Evolutionary conservation across 2,113 vertebrate species (phyloP).

Genomic region (Muntiacus muntjak): DNA sequence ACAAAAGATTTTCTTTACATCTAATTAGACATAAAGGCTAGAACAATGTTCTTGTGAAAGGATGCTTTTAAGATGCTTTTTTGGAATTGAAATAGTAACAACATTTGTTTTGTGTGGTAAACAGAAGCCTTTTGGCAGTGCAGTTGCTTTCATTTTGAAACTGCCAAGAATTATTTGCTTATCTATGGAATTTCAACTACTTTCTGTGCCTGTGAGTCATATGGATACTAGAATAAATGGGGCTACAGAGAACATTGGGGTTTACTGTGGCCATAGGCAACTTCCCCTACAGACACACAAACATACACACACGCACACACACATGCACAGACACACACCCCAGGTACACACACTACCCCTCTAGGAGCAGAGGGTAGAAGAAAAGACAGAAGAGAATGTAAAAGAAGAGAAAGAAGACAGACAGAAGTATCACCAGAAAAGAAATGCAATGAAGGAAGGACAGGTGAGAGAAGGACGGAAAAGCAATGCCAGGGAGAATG

Average conservation of each 20-base stretch:
- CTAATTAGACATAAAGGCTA: constrained; percentile 77
- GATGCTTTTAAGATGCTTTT: constrained; percentile 78
- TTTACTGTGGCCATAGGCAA: neutral
- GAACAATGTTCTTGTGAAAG: constrained; percentile 74
- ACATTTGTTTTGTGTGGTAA: constrained; percentile 81
- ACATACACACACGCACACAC: neutral
- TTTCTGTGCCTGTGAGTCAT: constrained; percentile 67
- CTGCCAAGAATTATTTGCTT: constrained; percentile 81
- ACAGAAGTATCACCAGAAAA: neutral
- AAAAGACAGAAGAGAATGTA: neutral
- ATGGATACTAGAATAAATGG: constrained; percentile 49
- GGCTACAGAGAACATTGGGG: constrained; percentile 36
- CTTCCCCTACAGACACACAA: too few species aligned
- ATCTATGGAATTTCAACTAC: constrained; percentile 71
- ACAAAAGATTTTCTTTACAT: constrained; percentile 73
- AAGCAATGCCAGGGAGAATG: neutral
- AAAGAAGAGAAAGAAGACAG: neutral
- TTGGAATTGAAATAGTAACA: constrained; percentile 78
- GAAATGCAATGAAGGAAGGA: neutral
- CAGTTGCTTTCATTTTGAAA: constrained; percentile 77
- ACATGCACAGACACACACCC: neutral
- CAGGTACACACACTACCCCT: neutral
- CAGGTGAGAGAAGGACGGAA: neutral
- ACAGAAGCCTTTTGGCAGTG: constrained; percentile 80
- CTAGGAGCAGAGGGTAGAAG: neutral